These are phyloP conservation scores for Drosophila nikananu DNA, from an alignment of 1,140 invertebrate species.

Conservation along the genomic window DNA sequence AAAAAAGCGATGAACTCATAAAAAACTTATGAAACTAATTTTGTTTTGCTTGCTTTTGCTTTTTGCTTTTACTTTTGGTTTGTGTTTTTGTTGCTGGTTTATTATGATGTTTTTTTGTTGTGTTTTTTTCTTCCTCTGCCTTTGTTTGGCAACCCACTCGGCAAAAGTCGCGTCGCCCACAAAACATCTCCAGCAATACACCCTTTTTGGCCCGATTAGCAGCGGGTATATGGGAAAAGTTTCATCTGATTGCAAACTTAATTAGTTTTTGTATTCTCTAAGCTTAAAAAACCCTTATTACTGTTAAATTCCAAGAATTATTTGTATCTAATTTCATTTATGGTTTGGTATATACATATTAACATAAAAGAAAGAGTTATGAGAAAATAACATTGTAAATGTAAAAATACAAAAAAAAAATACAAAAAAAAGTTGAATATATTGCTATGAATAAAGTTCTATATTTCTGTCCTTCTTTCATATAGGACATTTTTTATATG, in stretches of 20 bases:
- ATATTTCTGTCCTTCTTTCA: no score
- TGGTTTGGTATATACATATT: no score
- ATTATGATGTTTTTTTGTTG: slow-evolving; percentile 28
- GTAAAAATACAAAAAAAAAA: no score
- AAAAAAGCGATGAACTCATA: slow-evolving; percentile 84
- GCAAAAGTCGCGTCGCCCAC: slow-evolving; percentile 55
- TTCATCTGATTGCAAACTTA: not conserved
- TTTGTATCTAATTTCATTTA: not conserved
- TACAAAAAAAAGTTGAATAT: no score
- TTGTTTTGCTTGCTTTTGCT: slow-evolving; percentile 82
- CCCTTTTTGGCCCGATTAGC: not conserved
- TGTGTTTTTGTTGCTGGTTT: slow-evolving; percentile 41
- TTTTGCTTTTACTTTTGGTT: slow-evolving; percentile 75
- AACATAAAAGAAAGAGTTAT: no score
- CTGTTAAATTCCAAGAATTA: not conserved
- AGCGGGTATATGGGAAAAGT: slow-evolving; percentile 1
- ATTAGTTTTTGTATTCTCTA: slow-evolving; percentile 11
- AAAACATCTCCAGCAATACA: slow-evolving; percentile 26
- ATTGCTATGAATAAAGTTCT: no score
- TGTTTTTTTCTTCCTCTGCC: slow-evolving; percentile 31
- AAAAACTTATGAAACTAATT: slow-evolving; percentile 84
- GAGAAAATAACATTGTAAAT: no score
- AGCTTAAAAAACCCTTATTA: not conserved
- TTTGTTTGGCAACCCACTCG: slow-evolving; percentile 65
- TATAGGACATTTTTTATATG: no score